phyloP scores from a whole-genome alignment of 2,888 invertebrate species.

The Cataglyphis livida region DNA sequence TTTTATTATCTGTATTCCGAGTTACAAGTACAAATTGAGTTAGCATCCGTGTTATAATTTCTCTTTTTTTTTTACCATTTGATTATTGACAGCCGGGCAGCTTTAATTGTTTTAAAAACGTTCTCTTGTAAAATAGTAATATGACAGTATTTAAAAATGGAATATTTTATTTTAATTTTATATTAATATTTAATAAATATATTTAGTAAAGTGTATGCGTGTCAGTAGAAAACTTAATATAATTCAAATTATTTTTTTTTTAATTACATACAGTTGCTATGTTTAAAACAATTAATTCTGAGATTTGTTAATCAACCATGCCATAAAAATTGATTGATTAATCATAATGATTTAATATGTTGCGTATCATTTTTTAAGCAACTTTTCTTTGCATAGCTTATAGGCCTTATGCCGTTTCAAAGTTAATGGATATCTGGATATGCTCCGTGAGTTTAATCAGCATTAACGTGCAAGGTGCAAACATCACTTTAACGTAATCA shows the following conservation, averaged over 20 bases:
- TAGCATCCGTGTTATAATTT: not conserved
- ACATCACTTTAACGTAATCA: slow-evolving; percentile 42
- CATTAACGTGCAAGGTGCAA: slow-evolving; percentile 15
- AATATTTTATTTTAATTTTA: not conserved
- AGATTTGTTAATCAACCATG: not conserved
- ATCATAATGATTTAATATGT: slow-evolving; percentile 3
- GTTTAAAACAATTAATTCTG: not conserved
- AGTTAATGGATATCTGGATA: not conserved
- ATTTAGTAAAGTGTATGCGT: not conserved
- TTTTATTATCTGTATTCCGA: not conserved
- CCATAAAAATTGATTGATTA: not conserved
- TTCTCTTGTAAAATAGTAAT: not conserved
- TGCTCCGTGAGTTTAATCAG: slow-evolving; percentile 28
- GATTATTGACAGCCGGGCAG: not conserved
- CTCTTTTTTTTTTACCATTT: not conserved
- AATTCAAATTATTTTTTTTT: not conserved
- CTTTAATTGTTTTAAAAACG: not conserved
- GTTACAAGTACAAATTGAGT: slow-evolving; percentile 9
- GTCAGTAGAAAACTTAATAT: not conserved
- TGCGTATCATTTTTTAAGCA: slow-evolving; percentile 3
- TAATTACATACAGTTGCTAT: not conserved
- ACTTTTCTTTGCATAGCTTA: not conserved
- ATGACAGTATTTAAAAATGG: not conserved
- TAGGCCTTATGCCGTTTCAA: not conserved
- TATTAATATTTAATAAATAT: not conserved